Evolutionary conservation across 37 sponge, comb jelly and placozoan genomes (phyloP).

Genomic region (Cliona cf. orientalis): DNA sequence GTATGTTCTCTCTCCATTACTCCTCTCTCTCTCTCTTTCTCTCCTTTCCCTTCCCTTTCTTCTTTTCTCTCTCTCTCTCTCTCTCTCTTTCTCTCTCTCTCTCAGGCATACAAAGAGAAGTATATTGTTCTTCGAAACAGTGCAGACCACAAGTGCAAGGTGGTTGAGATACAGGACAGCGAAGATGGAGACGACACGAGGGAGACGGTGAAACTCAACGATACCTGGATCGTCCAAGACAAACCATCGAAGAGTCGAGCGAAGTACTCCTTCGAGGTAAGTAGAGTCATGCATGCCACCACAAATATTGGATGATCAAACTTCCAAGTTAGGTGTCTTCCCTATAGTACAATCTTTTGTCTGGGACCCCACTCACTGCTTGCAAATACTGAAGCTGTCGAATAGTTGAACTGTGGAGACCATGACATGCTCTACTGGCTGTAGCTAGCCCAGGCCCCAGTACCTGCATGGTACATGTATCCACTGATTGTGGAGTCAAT

Average conservation of each 20-base stretch:
- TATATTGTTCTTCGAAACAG: slow-evolving; percentile 49
- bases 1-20: no score
- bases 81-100: slow-evolving; percentile 1
- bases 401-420: no score
- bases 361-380: no score
- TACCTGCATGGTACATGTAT: no score
- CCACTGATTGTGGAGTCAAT: no score
- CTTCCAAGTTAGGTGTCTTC: no score
- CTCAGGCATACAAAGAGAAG: slow-evolving; percentile 45
- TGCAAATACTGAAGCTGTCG: no score
- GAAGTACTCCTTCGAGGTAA: slow-evolving; percentile 78
- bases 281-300: not conserved
- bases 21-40: slow-evolving; percentile 1
- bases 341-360: no score
- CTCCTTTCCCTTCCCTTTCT: not conserved
- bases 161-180: slow-evolving; percentile 41
- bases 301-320: no score
- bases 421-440: no score
- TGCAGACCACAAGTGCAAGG: slow-evolving; percentile 15
- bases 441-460: no score
- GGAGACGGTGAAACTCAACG: slow-evolving; percentile 37
- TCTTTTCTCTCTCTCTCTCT: not conserved
- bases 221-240: slow-evolving; percentile 59
- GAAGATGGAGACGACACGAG: slow-evolving; percentile 22
- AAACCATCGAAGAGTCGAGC: slow-evolving; percentile 57